Evolutionary conservation across 2,113 vertebrate species (phyloP).

Genomic region (Columba livia): DNA sequence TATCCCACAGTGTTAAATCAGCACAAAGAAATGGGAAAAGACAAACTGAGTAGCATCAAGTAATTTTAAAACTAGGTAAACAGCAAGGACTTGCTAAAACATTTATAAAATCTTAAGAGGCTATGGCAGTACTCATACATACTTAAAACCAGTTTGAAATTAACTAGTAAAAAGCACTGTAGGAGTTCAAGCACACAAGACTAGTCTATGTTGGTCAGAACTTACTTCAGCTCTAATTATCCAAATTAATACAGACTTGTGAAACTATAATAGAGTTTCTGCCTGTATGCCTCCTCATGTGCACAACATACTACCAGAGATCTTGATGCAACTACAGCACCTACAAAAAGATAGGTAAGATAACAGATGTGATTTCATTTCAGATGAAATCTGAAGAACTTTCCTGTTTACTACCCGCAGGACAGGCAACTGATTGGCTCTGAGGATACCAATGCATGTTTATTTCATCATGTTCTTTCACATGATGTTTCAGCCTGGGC

Average conservation of each 20-base stretch:
- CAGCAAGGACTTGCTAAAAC: neutral
- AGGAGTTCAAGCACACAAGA: neutral
- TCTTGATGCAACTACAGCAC: neutral
- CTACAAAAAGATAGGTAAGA: neutral
- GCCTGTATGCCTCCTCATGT: neutral
- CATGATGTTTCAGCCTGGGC: neutral
- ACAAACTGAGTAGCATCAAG: neutral
- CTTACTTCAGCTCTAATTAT: neutral
- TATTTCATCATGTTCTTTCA: neutral
- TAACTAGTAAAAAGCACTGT: neutral
- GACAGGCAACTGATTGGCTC: neutral
- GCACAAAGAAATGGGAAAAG: neutral
- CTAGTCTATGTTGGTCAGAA: neutral
- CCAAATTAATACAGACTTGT: neutral
- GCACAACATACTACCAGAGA: neutral
- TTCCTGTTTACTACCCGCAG: neutral
- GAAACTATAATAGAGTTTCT: neutral
- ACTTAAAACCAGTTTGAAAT: neutral
- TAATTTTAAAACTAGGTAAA: neutral
- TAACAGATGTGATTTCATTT: neutral
- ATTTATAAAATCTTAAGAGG: neutral
- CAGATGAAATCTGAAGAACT: neutral
- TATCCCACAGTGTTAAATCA: neutral
- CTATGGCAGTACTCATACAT: neutral
- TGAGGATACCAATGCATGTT: neutral